These are phyloP conservation scores for Cherax destructor DNA, from an alignment of 1,140 invertebrate genomes.

Conservation along the genomic window DNA sequence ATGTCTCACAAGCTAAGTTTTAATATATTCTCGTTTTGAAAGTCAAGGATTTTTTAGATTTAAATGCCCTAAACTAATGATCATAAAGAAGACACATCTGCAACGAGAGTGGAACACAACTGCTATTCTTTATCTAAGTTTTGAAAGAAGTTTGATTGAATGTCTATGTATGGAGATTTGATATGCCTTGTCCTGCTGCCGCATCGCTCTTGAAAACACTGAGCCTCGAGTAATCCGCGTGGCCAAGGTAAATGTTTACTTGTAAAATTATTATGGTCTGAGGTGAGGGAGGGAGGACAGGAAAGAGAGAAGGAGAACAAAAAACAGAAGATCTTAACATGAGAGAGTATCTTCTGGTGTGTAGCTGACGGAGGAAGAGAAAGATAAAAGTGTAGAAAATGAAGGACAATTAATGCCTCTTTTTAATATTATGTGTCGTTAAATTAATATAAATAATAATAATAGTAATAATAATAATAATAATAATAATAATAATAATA, in stretches of 20 bases:
- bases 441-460: too few relatives aligned
- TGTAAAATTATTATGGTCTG: not conserved
- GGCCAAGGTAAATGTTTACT: not conserved
- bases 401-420: not conserved
- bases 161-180: conserved; percentile 39
- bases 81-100: not conserved
- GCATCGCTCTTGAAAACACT: not conserved
- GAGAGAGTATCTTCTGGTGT: too few relatives aligned
- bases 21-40: too few relatives aligned
- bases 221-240: not conserved
- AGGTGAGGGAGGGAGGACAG: too few relatives aligned
- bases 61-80: not conserved
- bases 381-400: not conserved
- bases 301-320: too few relatives aligned
- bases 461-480: too few relatives aligned
- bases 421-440: too few relatives aligned
- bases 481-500: too few relatives aligned
- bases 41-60: not conserved
- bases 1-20: too few relatives aligned
- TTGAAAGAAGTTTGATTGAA: conserved; percentile 45
- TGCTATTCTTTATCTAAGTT: conserved; percentile 34
- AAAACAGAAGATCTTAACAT: not conserved
- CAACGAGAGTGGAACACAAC: not conserved
- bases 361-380: not conserved
- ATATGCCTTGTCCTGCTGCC: not conserved